These are phyloP conservation scores for Amphiprion percula DNA, from an alignment of 2,113 vertebrate genomes.

Conservation along the genomic window DNA sequence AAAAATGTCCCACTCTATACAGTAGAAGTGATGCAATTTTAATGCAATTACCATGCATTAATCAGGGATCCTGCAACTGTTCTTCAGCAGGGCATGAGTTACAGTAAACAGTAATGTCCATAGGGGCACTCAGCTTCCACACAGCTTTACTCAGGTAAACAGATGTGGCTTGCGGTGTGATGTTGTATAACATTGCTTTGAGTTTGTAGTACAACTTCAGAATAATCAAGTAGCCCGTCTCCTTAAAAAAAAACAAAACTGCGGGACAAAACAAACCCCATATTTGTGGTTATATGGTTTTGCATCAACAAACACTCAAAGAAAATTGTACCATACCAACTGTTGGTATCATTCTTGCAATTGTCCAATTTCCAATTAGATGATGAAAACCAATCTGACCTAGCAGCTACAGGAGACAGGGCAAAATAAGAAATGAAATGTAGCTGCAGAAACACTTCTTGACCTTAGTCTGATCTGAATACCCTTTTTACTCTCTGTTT, in stretches of 20 bases:
- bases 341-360: neutral
- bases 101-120: neutral
- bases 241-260: too few species aligned
- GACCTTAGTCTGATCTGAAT: slow-evolving; percentile 22
- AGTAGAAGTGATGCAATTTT: neutral
- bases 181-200: neutral
- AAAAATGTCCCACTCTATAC: neutral
- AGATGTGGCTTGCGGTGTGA: neutral
- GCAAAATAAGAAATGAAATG: slow-evolving; percentile 19
- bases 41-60: neutral
- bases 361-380: neutral
- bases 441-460: slow-evolving; percentile 14
- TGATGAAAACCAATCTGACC: neutral
- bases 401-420: neutral
- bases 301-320: neutral
- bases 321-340: neutral
- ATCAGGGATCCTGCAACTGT: neutral
- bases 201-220: neutral
- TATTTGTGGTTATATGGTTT: too few species aligned
- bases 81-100: neutral
- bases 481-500: slow-evolving; percentile 4
- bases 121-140: neutral
- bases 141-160: neutral
- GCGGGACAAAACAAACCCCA: too few species aligned
- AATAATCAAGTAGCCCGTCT: neutral